Conservation (phyloP, 2,113 vertebrate species). For the Caretta caretta region DNA sequence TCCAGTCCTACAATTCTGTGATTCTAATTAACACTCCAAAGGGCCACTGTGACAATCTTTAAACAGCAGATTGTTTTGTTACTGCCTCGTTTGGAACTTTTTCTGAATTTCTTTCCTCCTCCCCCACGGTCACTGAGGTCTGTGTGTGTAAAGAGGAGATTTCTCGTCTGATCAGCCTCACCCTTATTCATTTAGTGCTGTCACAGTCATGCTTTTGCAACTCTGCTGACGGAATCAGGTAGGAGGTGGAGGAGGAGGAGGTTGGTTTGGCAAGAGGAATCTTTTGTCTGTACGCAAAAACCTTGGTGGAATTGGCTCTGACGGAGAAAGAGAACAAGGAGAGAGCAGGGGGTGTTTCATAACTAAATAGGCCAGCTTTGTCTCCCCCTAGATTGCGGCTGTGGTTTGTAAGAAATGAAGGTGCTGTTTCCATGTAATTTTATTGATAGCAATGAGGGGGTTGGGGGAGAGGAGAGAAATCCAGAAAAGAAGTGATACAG, state of each 20-base stretch:
- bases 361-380: background rate
- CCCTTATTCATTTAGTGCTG: slow-evolving; percentile 28
- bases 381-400: background rate
- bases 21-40: background rate
- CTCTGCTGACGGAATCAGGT: slow-evolving; percentile 57
- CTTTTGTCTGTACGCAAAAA: slow-evolving; percentile 50
- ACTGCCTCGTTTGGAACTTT: background rate
- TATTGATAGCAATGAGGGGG: background rate
- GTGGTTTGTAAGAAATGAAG: background rate
- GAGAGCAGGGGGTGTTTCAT: background rate
- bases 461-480: background rate
- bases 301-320: slow-evolving; percentile 22
- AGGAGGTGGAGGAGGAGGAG: slow-evolving; percentile 41
- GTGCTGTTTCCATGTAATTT: background rate
- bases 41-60: background rate
- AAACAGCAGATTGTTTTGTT: background rate
- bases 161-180: slow-evolving; percentile 15
- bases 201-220: slow-evolving; percentile 49
- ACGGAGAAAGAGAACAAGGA: slow-evolving; percentile 48
- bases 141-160: background rate
- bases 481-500: background rate
- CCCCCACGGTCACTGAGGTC: background rate
- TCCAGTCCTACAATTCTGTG: too few species aligned
- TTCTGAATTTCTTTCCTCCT: background rate
- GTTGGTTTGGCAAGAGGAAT: slow-evolving; percentile 42